phyloP scores from a whole-genome alignment of 2,888 invertebrate genomes.

The Eumacrocentrus americanus region DNA sequence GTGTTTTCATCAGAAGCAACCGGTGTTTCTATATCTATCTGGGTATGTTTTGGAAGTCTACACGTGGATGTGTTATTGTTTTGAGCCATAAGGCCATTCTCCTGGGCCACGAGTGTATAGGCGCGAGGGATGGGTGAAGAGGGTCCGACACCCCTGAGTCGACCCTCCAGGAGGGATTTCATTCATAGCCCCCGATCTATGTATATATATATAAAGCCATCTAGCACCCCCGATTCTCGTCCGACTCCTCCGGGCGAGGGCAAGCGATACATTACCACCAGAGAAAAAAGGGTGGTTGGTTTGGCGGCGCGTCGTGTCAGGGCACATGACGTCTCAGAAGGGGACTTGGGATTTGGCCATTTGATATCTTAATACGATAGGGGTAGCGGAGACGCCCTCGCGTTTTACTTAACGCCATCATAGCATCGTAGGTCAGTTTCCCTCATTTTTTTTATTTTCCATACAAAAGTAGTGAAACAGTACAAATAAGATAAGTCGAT shows the following conservation, averaged over 20 bases:
- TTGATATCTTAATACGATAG: conserved; percentile 60
- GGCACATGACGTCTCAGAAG: conserved; percentile 49
- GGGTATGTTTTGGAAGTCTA: conserved; percentile 44
- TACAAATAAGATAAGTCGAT: no score
- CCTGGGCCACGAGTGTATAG: conserved; percentile 42
- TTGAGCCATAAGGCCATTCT: conserved; percentile 48
- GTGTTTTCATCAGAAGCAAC: no score
- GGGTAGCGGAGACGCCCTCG: conserved; percentile 49
- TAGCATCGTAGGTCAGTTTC: conserved; percentile 38
- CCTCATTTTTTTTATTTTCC: not conserved
- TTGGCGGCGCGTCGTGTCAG: conserved; percentile 32
- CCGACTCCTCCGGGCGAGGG: conserved; percentile 41
- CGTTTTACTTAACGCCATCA: conserved; percentile 48
- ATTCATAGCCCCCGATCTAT: conserved; percentile 58
- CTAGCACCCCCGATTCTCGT: conserved; percentile 38
- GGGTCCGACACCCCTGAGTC: conserved; percentile 56
- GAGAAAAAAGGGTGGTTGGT: conserved; percentile 25
- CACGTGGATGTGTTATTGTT: conserved; percentile 59
- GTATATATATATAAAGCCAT: no score
- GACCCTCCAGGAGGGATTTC: conserved; percentile 60
- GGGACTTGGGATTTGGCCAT: conserved; percentile 54
- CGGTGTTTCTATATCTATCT: no score
- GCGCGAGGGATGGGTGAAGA: conserved; percentile 41
- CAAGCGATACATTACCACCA: conserved; percentile 53
- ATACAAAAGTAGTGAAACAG: not conserved